phyloP scores from a whole-genome alignment of 2,888 invertebrate genomes.

The Crepidodera aurea region DNA sequence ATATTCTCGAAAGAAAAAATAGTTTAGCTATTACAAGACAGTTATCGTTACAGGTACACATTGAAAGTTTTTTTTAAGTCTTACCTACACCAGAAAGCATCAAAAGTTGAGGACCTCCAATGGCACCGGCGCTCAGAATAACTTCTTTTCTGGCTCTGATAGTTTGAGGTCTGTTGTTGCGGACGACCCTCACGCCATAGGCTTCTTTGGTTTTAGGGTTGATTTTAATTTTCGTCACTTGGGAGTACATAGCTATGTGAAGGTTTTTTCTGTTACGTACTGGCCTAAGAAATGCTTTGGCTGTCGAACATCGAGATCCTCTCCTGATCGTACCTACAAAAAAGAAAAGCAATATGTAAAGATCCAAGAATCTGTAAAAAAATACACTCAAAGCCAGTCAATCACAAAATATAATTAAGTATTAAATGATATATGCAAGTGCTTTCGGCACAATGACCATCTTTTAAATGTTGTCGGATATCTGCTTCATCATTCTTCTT shows the following conservation, averaged over 20 bases:
- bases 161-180: constrained; percentile 70
- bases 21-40: too few species aligned
- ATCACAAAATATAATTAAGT: too few species aligned
- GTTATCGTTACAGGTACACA: too few species aligned
- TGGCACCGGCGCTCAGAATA: constrained; percentile 85
- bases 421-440: too few species aligned
- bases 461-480: too few species aligned
- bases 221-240: constrained; percentile 74
- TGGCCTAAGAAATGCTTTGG: constrained; percentile 87
- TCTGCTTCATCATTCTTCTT: too few species aligned
- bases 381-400: too few species aligned
- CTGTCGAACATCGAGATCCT: constrained; percentile 86
- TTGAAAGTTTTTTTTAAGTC: too few species aligned
- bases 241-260: constrained; percentile 80
- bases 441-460: too few species aligned
- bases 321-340: constrained; percentile 67
- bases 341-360: neutral
- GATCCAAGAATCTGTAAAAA: neutral
- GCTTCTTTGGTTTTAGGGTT: constrained; percentile 74
- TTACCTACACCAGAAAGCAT: constrained; percentile 84
- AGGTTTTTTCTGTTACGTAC: constrained; percentile 79
- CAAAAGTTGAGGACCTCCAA: constrained; percentile 87
- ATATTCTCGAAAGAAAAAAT: too few species aligned
- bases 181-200: constrained; percentile 77
- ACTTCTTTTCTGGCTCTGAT: constrained; percentile 82